These are phyloP conservation scores for Hyles euphorbiae DNA, from an alignment of 1,140 invertebrate genomes.

Conservation along the genomic window DNA sequence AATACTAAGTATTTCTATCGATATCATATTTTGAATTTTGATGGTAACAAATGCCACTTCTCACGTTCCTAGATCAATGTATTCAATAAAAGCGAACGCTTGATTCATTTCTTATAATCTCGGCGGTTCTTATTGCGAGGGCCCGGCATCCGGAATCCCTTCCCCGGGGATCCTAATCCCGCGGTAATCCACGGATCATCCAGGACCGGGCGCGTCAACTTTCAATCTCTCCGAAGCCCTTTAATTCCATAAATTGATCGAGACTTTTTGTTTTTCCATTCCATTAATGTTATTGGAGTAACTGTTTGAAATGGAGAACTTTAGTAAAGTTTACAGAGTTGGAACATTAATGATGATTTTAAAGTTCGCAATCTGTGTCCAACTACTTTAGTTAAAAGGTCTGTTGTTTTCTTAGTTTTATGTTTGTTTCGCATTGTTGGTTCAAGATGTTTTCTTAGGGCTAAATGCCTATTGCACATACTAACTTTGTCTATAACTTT, in stretches of 20 bases:
- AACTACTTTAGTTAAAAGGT: too few relatives aligned
- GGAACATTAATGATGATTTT: too few relatives aligned
- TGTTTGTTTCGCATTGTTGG: too few relatives aligned
- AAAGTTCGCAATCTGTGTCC: too few relatives aligned
- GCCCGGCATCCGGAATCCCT: slow-evolving; percentile 12
- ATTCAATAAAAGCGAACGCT: slow-evolving; percentile 55
- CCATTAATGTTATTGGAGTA: slow-evolving; percentile 3
- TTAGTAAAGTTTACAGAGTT: too few relatives aligned
- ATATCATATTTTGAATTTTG: too few relatives aligned
- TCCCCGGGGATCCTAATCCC: slow-evolving; percentile 24
- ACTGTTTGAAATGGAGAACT: too few relatives aligned
- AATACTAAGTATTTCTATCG: too few relatives aligned
- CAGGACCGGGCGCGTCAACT: slow-evolving; percentile 33
- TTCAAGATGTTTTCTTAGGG: too few relatives aligned
- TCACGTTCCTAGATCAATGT: slow-evolving; percentile 12
- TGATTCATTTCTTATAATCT: slow-evolving; percentile 61
- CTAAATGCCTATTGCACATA: too few relatives aligned
- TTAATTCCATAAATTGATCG: slow-evolving; percentile 45
- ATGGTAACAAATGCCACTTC: neutral
- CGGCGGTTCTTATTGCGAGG: slow-evolving; percentile 37
- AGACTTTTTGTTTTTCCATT: slow-evolving; percentile 26
- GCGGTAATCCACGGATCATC: slow-evolving; percentile 30
- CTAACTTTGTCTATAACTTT: too few relatives aligned
- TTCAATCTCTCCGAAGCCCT: slow-evolving; percentile 44
- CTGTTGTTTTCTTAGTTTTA: too few relatives aligned